Conservation (phyloP, 2,888 invertebrate species). For the Phaedon cochleariae region DNA sequence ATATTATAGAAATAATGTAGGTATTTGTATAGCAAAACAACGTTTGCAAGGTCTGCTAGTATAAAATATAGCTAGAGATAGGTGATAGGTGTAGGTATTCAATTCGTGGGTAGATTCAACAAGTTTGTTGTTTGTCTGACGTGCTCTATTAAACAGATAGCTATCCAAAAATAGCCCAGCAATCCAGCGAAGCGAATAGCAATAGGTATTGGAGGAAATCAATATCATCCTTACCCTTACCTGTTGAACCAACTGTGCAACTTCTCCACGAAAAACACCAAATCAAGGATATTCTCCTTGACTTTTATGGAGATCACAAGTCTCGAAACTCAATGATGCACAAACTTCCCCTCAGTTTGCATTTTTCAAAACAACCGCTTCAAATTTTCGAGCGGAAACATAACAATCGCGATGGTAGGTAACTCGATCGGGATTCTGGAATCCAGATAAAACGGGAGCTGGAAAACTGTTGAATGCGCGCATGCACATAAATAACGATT, state of each 20-base stretch:
- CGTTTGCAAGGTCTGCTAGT: too few species aligned
- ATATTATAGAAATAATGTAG: too few species aligned
- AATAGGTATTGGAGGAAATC: neutral
- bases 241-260: neutral
- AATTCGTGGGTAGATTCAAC: too few species aligned
- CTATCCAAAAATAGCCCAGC: neutral
- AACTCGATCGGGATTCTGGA: neutral
- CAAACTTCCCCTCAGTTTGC: neutral
- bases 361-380: too few species aligned
- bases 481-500: slow-evolving; percentile 24
- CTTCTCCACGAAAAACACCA: neutral
- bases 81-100: too few species aligned
- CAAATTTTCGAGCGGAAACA: too few species aligned
- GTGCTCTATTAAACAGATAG: too few species aligned
- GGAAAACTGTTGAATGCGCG: slow-evolving; percentile 15
- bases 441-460: neutral
- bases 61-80: too few species aligned
- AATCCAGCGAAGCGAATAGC: neutral
- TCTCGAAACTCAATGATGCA: neutral
- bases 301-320: neutral
- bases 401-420: neutral
- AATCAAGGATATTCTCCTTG: neutral
- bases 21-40: too few species aligned
- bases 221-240: neutral
- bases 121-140: too few species aligned